A percentile compares a stretch with the other conserved stretches of the same genome.
phyloP scores from a whole-genome alignment of 2,888 invertebrate species.

The Philhelius pedissequus region DNA sequence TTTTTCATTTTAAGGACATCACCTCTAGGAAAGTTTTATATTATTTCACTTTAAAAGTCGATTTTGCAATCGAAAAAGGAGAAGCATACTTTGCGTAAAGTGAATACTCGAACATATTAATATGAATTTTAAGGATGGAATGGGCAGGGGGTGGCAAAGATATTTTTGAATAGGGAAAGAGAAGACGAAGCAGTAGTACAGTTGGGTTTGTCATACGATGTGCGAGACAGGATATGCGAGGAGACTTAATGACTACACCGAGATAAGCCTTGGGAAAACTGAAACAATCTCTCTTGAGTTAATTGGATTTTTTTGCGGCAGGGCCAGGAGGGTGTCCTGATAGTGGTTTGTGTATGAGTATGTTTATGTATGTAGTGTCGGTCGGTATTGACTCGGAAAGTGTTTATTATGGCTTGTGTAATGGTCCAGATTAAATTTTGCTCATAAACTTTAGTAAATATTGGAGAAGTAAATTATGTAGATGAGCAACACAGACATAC shows the following conservation, averaged over 20 bases:
- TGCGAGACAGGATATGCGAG: conserved; percentile 56
- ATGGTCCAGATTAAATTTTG: conserved; percentile 65
- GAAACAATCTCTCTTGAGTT: conserved; percentile 69
- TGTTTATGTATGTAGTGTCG: conserved; percentile 17
- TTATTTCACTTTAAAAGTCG: conserved; percentile 59
- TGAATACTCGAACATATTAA: conserved; percentile 59
- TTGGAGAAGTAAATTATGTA: conserved; percentile 68
- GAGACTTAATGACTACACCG: conserved; percentile 63
- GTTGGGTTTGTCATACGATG: conserved; percentile 47
- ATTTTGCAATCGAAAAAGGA: conserved; percentile 7
- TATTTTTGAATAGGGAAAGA: neutral
- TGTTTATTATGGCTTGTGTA: conserved; percentile 64
- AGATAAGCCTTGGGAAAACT: conserved; percentile 68
- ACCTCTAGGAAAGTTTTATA: conserved; percentile 28
- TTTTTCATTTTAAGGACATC: conserved; percentile 21
- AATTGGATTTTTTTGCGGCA: conserved; percentile 52
- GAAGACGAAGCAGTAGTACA: neutral
- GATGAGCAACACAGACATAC: conserved; percentile 51
- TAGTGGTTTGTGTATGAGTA: neutral
- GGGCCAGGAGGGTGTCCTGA: neutral
- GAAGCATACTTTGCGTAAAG: conserved; percentile 52
- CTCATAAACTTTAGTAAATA: conserved; percentile 68
- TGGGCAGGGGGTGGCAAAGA: neutral
- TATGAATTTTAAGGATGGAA: conserved; percentile 49
- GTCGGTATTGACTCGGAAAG: conserved; percentile 48